A percentile compares a stretch with the other conserved stretches of the same genome.
These are phyloP conservation scores for Enchytraeus crypticus DNA, from an alignment of 2,888 invertebrate genomes.

Conservation along the genomic window DNA sequence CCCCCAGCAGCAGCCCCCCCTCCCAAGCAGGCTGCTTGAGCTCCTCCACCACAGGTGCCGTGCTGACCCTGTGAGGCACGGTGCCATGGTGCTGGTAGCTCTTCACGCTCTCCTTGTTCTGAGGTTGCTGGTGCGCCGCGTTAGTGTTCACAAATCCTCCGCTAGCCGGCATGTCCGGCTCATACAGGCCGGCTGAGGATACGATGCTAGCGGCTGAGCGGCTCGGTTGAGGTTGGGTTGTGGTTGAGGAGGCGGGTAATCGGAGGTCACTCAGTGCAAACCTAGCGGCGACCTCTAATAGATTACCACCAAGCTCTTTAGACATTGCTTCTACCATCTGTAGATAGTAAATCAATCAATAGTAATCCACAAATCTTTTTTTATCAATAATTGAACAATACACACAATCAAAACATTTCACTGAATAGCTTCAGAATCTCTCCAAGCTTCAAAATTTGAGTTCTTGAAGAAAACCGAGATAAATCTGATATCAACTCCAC, in stretches of 20 bases:
- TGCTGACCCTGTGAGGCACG: neutral
- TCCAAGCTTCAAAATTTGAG: no score
- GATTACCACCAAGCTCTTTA: neutral
- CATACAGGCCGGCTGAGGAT: no score
- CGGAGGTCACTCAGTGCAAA: conserved; percentile 3
- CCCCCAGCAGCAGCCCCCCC: neutral
- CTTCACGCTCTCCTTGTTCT: neutral
- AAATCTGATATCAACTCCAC: no score
- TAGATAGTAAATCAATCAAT: no score
- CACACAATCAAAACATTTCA: no score
- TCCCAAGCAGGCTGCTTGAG: conserved; percentile 4
- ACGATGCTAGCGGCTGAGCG: neutral
- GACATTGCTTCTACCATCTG: neutral
- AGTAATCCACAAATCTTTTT: no score
- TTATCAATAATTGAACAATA: no score
- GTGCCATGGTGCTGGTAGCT: neutral
- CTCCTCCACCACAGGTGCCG: neutral
- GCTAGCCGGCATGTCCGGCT: no score
- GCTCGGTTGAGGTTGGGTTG: no score
- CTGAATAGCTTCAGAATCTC: no score
- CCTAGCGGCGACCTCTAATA: conserved; percentile 3
- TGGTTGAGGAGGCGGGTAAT: neutral
- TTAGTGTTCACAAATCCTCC: neutral
- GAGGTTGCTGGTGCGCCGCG: neutral
- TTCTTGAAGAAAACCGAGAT: no score